phyloP scores from a whole-genome alignment of 1,140 invertebrate genomes.

The Listronotus oregonensis region DNA sequence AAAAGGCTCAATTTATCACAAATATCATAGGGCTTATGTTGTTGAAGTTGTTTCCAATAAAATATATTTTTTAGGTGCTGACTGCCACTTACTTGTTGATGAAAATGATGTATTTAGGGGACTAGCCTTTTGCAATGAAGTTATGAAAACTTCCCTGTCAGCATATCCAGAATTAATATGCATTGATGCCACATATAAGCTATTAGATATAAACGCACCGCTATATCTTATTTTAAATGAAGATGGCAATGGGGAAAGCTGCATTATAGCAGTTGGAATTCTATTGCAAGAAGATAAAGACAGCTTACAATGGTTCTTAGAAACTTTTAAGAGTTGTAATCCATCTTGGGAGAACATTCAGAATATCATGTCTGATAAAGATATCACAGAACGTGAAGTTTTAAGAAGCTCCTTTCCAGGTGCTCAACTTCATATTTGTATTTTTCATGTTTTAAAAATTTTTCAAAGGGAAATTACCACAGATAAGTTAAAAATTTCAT shows the following conservation, averaged over 20 bases:
- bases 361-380: background rate
- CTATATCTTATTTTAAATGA: background rate
- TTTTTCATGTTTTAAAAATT: background rate
- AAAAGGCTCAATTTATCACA: no score
- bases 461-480: no score
- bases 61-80: no score
- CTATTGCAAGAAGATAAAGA: background rate
- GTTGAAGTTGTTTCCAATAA: no score
- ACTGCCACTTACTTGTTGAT: no score
- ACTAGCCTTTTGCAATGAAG: no score
- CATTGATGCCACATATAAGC: background rate
- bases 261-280: background rate
- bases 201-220: background rate
- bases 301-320: background rate
- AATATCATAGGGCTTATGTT: no score
- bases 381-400: background rate
- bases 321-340: conserved; percentile 1
- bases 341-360: background rate
- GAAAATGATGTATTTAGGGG: no score
- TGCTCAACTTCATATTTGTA: background rate
- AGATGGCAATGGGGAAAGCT: conserved; percentile 7
- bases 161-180: conserved; percentile 4
- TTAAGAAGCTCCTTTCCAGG: background rate
- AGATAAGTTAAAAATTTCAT: no score
- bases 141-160: no score